Evolutionary conservation across 2,888 invertebrate genomes (phyloP).

Genomic region (Drosophila villosipedis): DNA sequence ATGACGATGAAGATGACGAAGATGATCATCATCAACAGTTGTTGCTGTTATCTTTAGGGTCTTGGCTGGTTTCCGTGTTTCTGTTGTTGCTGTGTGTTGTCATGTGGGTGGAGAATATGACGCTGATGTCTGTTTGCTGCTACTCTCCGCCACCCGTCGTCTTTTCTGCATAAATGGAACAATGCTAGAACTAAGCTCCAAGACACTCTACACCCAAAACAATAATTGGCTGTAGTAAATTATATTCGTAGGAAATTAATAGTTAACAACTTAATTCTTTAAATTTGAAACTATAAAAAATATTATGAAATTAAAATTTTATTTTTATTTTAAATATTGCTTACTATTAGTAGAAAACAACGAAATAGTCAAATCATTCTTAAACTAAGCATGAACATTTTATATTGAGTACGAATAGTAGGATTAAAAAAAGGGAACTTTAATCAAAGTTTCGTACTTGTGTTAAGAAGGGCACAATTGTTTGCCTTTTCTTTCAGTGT

Average conservation of each 20-base stretch:
- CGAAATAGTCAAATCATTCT: background rate
- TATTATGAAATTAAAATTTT: background rate
- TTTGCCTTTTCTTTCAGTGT: slow-evolving; percentile 1
- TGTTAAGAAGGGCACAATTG: background rate
- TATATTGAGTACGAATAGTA: no score
- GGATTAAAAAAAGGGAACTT: background rate
- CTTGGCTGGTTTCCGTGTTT: slow-evolving; percentile 44
- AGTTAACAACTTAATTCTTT: background rate
- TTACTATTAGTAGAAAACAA: background rate
- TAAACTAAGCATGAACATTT: background rate
- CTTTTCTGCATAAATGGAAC: slow-evolving; percentile 67
- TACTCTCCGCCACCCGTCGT: background rate
- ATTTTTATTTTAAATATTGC: background rate
- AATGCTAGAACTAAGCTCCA: slow-evolving; percentile 39
- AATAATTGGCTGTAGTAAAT: background rate
- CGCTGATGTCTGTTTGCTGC: slow-evolving; percentile 52
- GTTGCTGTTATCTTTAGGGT: slow-evolving; percentile 30
- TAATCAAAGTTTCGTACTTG: background rate
- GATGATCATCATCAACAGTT: slow-evolving; percentile 35
- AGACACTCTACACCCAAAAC: slow-evolving; percentile 2
- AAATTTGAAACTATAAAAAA: background rate
- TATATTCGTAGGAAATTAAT: background rate
- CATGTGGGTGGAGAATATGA: slow-evolving; percentile 78
- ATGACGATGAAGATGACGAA: slow-evolving; percentile 39
- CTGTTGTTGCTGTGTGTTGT: slow-evolving; percentile 35